phyloP scores from a whole-genome alignment of 2,888 invertebrate species.

The Drosophila maculinotata region DNA sequence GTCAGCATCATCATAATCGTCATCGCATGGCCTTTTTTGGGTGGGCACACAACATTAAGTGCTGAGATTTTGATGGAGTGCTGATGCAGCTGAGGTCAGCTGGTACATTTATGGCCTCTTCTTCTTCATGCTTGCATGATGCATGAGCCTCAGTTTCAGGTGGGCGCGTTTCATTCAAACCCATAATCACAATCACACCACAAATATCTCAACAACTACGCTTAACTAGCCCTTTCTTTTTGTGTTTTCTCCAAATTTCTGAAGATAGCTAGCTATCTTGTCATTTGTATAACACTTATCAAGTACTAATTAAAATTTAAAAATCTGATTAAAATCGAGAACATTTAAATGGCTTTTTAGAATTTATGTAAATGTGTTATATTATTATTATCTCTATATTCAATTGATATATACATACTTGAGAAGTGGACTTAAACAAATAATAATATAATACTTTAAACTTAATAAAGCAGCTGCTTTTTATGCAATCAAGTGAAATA shows the following conservation, averaged over 20 bases:
- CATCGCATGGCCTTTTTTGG: constrained; percentile 71
- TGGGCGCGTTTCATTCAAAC: constrained; percentile 59
- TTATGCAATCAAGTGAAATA: no score
- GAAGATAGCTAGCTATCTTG: constrained; percentile 4
- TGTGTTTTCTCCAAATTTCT: background rate
- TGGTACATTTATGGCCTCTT: constrained; percentile 60
- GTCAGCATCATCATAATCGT: constrained; percentile 24
- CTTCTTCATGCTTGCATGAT: constrained; percentile 52
- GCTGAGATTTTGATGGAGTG: constrained; percentile 74
- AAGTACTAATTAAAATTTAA: background rate
- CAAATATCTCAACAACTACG: constrained; percentile 19
- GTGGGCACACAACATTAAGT: constrained; percentile 72
- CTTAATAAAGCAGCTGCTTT: no score
- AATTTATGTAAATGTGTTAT: background rate
- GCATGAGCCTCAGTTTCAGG: constrained; percentile 61
- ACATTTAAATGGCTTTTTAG: no score
- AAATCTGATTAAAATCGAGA: background rate
- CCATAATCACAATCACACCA: constrained; percentile 54
- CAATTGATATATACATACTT: no score
- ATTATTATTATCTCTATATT: background rate
- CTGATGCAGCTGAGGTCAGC: constrained; percentile 67
- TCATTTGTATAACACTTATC: background rate
- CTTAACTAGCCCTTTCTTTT: constrained; percentile 21
- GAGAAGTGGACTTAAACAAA: no score
- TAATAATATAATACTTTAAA: no score